These are phyloP conservation scores for Desmophyllum pertusum DNA, from an alignment of 92 coral and sea anemone species.

Conservation along the genomic window DNA sequence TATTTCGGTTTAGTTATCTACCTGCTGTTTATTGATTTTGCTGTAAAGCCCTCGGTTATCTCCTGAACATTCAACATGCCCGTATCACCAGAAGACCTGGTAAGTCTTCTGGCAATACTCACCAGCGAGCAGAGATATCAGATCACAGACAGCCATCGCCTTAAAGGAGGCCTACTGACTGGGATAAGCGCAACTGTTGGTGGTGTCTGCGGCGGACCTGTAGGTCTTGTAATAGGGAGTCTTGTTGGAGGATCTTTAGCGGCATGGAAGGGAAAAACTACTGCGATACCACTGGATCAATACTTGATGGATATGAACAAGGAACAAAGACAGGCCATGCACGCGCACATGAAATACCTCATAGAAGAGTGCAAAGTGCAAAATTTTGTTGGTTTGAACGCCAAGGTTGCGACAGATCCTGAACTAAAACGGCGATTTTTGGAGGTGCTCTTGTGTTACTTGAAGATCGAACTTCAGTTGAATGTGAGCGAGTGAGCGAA, in stretches of 20 bases:
- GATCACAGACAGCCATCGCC: conserved; percentile 51
- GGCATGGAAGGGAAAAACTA: conserved; percentile 75
- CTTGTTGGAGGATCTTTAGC: conserved; percentile 84
- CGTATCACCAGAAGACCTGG: conserved; percentile 73
- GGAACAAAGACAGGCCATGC: conserved; percentile 75
- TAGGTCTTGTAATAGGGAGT: conserved; percentile 79
- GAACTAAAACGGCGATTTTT: conserved; percentile 69
- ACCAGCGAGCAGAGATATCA: conserved; percentile 66
- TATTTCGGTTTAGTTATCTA: neutral
- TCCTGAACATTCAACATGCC: conserved; percentile 42
- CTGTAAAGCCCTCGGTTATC: neutral
- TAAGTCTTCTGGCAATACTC: conserved; percentile 72
- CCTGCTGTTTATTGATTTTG: neutral
- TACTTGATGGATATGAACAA: conserved; percentile 76
- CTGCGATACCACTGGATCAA: conserved; percentile 57
- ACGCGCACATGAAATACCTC: conserved; percentile 75
- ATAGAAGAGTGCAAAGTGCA: conserved; percentile 74
- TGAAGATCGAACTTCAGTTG: conserved; percentile 69
- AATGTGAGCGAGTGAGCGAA: conserved; percentile 48
- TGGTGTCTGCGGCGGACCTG: conserved; percentile 86
- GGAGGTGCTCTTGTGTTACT: conserved; percentile 81
- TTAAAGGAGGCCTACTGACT: conserved; percentile 71
- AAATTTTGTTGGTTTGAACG: conserved; percentile 79
- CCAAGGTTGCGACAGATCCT: conserved; percentile 81
- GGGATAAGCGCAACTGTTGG: conserved; percentile 84